Evolutionary conservation across 1,140 invertebrate genomes (phyloP), one percentile per base, ranked within the genome.

Genomic region (Magallana gigas): DNA sequence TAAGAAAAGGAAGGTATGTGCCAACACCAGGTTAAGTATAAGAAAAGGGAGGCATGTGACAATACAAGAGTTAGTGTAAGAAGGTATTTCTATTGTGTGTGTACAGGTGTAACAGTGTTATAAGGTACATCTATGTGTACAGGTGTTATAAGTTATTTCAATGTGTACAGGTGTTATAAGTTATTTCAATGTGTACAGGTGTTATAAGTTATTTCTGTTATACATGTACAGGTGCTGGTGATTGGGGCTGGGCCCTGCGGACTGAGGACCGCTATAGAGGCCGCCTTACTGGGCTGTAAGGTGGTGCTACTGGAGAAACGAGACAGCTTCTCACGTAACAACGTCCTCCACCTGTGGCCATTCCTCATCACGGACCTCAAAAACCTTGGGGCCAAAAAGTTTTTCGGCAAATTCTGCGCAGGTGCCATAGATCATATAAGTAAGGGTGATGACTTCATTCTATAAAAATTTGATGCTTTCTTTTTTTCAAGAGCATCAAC

Each of bases 341-440:
- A 99, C 95, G 99, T 99, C 9, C 96, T 99, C 64, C 99, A 99
- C 95, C 95, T 99, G 60, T 99, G 99, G 99, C 98, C 99, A 48
- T 99, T 98, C 95, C 98, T 99, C 36, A 99, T 99, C 86, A 97
- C 98, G 91, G 99, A 99, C 95, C 95, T 99, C 62, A 96, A 97
- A 83, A 97, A 96, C 87, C 96, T 99, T 6, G 99, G 98, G 16
- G 99, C 98, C 62, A 99, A 99, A 94, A 99, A 99, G 93, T 99
- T 99, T 95, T 99, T 98, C 95, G 98, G 98, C 11, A 99, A 99
- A 95, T 99, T 99, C 95, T 99, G 99, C 95, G 98, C 98, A 1
- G 99, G 99, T 62, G 97, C 98, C 84, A 99, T 99, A 88, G 98
- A 99, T 95, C 98, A 99, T 95, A 99, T 99, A 91, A 99, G 98